phyloP scores from a whole-genome alignment of 2,113 vertebrate species.

The Rousettus leschenaultii region DNA sequence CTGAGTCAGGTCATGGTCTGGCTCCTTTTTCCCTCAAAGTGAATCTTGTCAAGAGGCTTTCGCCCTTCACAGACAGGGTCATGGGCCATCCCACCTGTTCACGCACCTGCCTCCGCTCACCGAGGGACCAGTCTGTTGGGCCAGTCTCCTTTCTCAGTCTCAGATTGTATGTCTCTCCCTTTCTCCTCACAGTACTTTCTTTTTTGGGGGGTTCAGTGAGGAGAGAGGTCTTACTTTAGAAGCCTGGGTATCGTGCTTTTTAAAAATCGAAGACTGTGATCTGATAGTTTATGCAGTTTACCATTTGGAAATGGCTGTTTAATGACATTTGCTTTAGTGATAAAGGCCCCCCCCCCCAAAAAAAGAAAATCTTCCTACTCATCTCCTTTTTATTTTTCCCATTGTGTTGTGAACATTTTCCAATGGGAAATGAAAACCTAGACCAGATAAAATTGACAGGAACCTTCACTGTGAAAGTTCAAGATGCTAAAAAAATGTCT shows the following conservation, averaged over 20 bases:
- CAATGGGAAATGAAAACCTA: constrained; percentile 30
- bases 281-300: not conserved
- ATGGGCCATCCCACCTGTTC: not conserved
- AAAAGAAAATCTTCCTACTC: not conserved
- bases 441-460: constrained; percentile 34
- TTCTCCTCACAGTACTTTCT: not conserved
- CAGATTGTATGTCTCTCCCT: not conserved
- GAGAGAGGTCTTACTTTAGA: not conserved
- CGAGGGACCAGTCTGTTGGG: not conserved
- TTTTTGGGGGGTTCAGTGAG: not conserved
- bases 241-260: not conserved
- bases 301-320: constrained; percentile 20
- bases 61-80: too few relatives aligned
- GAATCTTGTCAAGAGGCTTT: not conserved
- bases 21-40: not conserved
- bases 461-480: constrained; percentile 44
- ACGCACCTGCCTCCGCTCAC: not conserved
- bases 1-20: not conserved
- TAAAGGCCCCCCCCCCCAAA: not conserved
- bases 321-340: not conserved
- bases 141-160: not conserved
- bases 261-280: not conserved
- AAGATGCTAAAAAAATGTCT: not conserved
- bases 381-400: not conserved
- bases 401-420: constrained; percentile 16